Conservation (phyloP, 1,140 invertebrate genomes). For the Cyrtorhinus lividipennis region DNA sequence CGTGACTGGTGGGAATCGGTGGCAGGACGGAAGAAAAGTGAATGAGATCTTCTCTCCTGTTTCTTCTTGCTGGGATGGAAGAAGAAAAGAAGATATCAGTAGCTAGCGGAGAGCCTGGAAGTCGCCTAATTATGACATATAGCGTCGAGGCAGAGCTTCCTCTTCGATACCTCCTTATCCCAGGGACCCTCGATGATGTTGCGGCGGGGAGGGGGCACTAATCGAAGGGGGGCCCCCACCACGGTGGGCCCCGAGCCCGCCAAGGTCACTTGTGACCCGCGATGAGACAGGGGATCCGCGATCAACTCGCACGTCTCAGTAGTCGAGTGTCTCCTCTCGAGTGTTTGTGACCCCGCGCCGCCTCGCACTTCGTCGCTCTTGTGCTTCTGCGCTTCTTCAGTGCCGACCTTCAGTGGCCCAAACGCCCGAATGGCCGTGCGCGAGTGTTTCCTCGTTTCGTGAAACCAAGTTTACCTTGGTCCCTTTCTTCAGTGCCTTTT, state of each 20-base stretch:
- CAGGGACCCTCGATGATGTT: too few species aligned
- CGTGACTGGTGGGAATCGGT: too few species aligned
- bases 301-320: neutral
- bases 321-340: neutral
- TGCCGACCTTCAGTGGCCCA: neutral
- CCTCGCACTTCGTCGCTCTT: neutral
- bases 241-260: neutral
- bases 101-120: neutral
- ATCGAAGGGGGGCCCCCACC: too few species aligned
- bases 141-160: too few species aligned
- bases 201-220: too few species aligned
- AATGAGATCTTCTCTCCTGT: too few species aligned
- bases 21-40: too few species aligned
- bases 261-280: neutral
- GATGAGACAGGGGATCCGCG: neutral
- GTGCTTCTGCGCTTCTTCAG: neutral
- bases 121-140: neutral
- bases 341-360: neutral
- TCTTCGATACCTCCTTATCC: too few species aligned
- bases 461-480: neutral
- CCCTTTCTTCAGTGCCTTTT: neutral
- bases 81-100: too few species aligned
- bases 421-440: neutral
- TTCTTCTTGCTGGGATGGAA: too few species aligned
- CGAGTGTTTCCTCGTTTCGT: neutral